These are phyloP conservation scores for Hemicentrotus pulcherrimus DNA, from an alignment of 35 echinoderm and acorn worm genomes.

Conservation along the genomic window DNA sequence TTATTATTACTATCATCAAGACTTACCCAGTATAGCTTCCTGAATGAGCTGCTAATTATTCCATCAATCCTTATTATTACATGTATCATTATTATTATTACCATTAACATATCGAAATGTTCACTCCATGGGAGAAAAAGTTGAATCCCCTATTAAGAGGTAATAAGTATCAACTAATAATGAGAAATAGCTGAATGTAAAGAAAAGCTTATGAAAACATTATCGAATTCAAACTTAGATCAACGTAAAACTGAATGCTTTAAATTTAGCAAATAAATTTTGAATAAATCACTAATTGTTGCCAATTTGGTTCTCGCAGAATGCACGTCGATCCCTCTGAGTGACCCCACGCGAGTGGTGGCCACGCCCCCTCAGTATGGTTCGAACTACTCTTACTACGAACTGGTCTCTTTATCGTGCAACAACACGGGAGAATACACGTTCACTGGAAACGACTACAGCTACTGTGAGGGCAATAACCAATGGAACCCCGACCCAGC, in stretches of 20 bases:
- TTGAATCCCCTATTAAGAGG: too few relatives aligned
- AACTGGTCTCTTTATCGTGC: not conserved
- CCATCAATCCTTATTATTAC: not conserved
- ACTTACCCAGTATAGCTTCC: not conserved
- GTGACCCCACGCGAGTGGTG: not conserved
- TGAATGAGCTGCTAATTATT: not conserved
- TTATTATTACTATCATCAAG: not conserved
- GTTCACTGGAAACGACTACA: not conserved
- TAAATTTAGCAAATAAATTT: not conserved
- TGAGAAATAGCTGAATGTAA: too few relatives aligned
- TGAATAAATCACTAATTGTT: not conserved
- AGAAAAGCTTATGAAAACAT: too few relatives aligned
- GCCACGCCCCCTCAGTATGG: not conserved
- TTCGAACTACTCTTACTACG: not conserved
- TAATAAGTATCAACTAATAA: too few relatives aligned
- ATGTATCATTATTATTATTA: not conserved
- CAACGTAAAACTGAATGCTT: too few relatives aligned
- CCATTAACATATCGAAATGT: not conserved
- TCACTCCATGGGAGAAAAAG: too few relatives aligned
- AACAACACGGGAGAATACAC: not conserved
- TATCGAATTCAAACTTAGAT: too few relatives aligned
- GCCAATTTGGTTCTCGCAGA: not conserved
- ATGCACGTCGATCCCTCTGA: not conserved
- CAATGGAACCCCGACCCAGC: not conserved
- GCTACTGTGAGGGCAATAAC: conserved; percentile 9